Conservation (phyloP, 2,888 invertebrate species). For the Chrysotoxum bicinctum region DNA sequence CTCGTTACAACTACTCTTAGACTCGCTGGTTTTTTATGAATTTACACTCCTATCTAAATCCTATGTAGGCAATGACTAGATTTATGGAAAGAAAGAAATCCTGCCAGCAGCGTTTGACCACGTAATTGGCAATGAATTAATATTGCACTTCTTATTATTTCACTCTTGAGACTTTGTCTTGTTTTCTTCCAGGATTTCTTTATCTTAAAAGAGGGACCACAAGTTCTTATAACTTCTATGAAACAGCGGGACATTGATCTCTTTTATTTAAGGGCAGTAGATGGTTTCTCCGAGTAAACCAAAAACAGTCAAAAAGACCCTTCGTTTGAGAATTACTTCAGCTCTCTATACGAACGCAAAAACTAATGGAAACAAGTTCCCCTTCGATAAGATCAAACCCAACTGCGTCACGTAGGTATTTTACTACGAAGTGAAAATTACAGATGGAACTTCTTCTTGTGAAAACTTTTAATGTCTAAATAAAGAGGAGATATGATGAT, state of each 20-base stretch:
- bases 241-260: not conserved
- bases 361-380: not conserved
- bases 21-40: no score
- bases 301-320: not conserved
- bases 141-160: slow-evolving; percentile 21
- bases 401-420: not conserved
- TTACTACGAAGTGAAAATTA: not conserved
- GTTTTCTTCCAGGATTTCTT: not conserved
- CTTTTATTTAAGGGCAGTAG: not conserved
- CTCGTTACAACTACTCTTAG: no score
- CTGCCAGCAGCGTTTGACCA: not conserved
- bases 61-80: no score
- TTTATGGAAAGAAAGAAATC: not conserved
- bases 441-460: not conserved
- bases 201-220: not conserved
- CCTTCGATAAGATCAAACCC: slow-evolving; percentile 15
- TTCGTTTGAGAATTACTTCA: not conserved
- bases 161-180: slow-evolving; percentile 6
- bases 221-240: not conserved
- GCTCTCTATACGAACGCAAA: not conserved
- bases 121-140: slow-evolving; percentile 2
- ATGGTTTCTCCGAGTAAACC: not conserved
- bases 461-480: slow-evolving; percentile 42
- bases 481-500: slow-evolving; percentile 30
- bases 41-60: no score